Conservation (phyloP, 2,113 vertebrate species). For the Cephalopholis sonnerati region DNA sequence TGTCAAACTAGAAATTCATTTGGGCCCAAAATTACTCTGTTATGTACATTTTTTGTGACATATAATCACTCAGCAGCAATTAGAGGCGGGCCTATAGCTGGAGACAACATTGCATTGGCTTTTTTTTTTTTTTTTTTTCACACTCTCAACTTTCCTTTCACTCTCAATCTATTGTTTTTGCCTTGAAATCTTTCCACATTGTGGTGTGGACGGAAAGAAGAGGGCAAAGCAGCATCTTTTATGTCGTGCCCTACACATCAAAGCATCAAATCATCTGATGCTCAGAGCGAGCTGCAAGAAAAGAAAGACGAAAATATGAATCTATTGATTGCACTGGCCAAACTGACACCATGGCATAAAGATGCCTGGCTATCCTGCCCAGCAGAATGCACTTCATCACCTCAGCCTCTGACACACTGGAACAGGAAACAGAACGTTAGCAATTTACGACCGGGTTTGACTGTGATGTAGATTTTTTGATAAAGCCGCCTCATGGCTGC, state of each 20-base stretch:
- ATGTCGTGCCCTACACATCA: slow-evolving; percentile 36
- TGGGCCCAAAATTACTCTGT: neutral
- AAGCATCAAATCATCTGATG: slow-evolving; percentile 44
- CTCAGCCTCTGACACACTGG: slow-evolving; percentile 24
- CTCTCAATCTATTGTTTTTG: slow-evolving; percentile 4
- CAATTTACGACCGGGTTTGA: slow-evolving; percentile 34
- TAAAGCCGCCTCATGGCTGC: slow-evolving; percentile 10
- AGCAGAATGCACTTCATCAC: slow-evolving; percentile 52
- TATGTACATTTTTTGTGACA: neutral
- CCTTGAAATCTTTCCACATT: neutral
- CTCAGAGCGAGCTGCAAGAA: slow-evolving; percentile 31
- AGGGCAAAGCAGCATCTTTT: slow-evolving; percentile 25
- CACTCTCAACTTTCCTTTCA: neutral
- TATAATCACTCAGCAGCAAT: neutral
- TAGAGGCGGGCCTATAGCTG: neutral
- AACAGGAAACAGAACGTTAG: slow-evolving; percentile 24
- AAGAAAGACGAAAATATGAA: slow-evolving; percentile 37
- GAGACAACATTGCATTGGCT: neutral
- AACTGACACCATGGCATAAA: slow-evolving; percentile 50
- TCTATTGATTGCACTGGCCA: slow-evolving; percentile 48
- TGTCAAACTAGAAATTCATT: neutral
- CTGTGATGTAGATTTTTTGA: slow-evolving; percentile 33
- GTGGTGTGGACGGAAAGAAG: slow-evolving; percentile 6
- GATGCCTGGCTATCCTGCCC: slow-evolving; percentile 21
- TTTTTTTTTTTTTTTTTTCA: neutral